Base-by-base conservation (phyloP, 2,797 vertebrate species). In the Microcaecilia unicolor region DNA sequence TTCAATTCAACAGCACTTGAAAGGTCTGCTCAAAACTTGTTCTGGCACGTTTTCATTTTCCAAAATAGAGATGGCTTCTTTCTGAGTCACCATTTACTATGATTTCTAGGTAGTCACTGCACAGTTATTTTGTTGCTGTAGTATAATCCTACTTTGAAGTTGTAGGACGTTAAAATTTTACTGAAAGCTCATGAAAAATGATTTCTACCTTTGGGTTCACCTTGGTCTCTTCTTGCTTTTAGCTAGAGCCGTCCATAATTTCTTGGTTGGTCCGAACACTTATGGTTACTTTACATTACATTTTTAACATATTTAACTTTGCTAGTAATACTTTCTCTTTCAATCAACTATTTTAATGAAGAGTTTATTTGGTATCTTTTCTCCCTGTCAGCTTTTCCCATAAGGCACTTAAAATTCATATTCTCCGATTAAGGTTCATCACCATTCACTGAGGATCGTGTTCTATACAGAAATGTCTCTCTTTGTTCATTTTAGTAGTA, bases 401-500 rank as follows among this genome's bases (percentile, higher is more conserved):
- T 42, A 60, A 82, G 78, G 78, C 80, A 82, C 72, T 72, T 81
- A 46, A 17, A 55, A 58, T 55, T 41, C 16, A 1, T 48, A 44
- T 41, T 68, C 64, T 76, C 57, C 32, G 17, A 31, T 13, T 6
- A 52, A 67, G 72, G 74, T 63, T 40, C 31, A 34, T 37, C 46
- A 51, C 12, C 28, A 55, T 48, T 43, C 37, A 27, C 20, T 37
- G 21, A 60, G 22, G 58, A 55, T n/a, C 14, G 22, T 12, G 28
- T 25, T 55, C 41, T 36, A 39, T 24, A 0, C 39, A 72, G 59
- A 68, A 73, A 34, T 55, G 54, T 44, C 51, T 31, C 51, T 31
- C 11, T 35, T 3, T 21, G 13, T 41, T 19, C 30, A 18, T 8
- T 49, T 73, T 87, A 92, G 68, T 91, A 92, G 74, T 90, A 92